Evolutionary conservation across 2,113 vertebrate species (phyloP), one percentile per base, ranked within the genome.

Genomic region (Osmerus mordax): DNA sequence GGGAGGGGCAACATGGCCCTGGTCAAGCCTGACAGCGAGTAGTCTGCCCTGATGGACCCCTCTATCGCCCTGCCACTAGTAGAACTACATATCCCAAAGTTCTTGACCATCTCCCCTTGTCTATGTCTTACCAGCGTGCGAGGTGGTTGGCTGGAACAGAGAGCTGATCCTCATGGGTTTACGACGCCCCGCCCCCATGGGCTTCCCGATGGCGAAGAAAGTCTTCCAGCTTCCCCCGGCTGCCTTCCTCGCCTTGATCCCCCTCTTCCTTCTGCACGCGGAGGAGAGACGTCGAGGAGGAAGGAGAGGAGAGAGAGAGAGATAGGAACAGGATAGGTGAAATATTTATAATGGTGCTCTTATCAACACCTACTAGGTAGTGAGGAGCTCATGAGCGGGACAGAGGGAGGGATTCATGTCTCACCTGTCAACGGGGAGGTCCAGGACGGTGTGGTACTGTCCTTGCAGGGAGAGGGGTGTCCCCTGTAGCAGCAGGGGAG

Each of bases 141-240:
- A 87, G 12, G 81, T 84, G 56, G 81, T 52, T 1, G 84, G 86
- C 77, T 87, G 82, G 78, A 88, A 82, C 73, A 89, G 67, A 9
- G 88, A 89, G 41, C 88, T 87, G 23, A 86, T 83, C 1, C 88
- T 75, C 3, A 83, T 85, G 23, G 83, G 85, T 84, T 87, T 94
- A 61, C 92, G 92, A 11, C 91, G 87, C 11, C 88, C 87, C 0
- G 89, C 65, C 7, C 84, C 89, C 1, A 87, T 83, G 13, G 88
- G 88, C 51, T 91, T 91, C 13, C 93, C 92, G 12, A 94, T 83
- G 23, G 92, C 92, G 68, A 94, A 94, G 83, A 94, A 94, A 0
- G 91, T 91, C 78, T 92, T 94, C 93, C 93, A 94, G 83, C 93
- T 93, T 65, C 91, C 91, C 1, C 89, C 91, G 0, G 82, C 90